A percentile compares a stretch with the other conserved stretches of the same genome.
Evolutionary conservation across 2,797 vertebrate species (phyloP).

Genomic region (Numenius phaeopus): DNA sequence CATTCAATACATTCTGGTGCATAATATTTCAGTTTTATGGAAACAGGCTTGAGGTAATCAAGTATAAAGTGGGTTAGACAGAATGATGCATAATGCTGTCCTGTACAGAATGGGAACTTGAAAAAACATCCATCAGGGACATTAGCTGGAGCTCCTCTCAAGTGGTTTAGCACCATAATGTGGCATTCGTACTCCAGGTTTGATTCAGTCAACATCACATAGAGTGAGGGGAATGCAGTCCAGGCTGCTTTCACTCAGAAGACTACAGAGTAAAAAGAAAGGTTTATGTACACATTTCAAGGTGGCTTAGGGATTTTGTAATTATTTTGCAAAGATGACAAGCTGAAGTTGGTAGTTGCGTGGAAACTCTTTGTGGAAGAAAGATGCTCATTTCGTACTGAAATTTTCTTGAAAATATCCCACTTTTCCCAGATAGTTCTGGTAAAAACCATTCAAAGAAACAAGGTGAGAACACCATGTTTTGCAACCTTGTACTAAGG

Average conservation of each 20-base stretch:
- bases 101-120: not conserved
- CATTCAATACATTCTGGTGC: not conserved
- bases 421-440: not conserved
- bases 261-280: not conserved
- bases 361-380: not conserved
- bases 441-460: not conserved
- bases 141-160: slow-evolving; percentile 20
- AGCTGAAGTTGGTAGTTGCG: not conserved
- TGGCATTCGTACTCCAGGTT: not conserved
- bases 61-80: not conserved
- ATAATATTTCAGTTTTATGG: slow-evolving; percentile 36
- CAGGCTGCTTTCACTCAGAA: not conserved
- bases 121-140: not conserved
- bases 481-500: not conserved
- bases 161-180: not conserved
- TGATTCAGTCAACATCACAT: not conserved
- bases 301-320: not conserved
- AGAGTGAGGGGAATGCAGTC: not conserved
- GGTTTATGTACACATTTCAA: not conserved
- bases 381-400: not conserved
- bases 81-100: not conserved
- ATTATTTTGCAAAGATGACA: not conserved
- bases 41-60: slow-evolving; percentile 1
- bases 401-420: not conserved
- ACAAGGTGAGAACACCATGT: not conserved